Base-by-base conservation (phyloP, 1,140 invertebrate genomes). In the Diorhabda carinulata region DNA sequence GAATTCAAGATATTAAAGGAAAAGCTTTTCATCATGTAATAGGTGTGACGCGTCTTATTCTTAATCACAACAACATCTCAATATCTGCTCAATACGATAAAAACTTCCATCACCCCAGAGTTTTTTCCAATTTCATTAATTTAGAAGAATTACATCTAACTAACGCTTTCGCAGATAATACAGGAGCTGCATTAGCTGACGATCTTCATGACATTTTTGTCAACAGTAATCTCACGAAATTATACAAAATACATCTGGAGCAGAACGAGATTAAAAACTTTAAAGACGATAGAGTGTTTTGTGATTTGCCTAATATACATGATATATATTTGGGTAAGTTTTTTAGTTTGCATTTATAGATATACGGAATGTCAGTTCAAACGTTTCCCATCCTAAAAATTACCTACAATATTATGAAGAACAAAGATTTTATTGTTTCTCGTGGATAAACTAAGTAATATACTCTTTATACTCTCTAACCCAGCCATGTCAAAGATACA, bases 111-210 rank as follows among this genome's bases (percentile, higher is more conserved):
- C 91, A 92, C 82, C 90, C 90, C 0, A 82, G 91, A 64, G 83
- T 94, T 3, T 92, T 94, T 76, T 92, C 90, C 2, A 93, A 92
- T 80, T 92, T 94, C 79, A 80, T 86, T 2, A 90, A 90, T 64
- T 80, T 94, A 3, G 77, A 87, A 64, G 89, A 91, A 72, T 80
- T 93, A 2, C 90, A 93, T 79, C 81, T 93, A 52, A 92, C 90
- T 3, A 87, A 91, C 75, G 90, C 92, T 2, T 94, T 94, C 77
- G 87, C 88, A 65, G 88, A 91, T 75, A 87, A 88, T 56, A 84
- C 84, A 3, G 86, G 87, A 43, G 85, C 83, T 41, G 84, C 86
- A 64, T 77, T 90, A 58, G 87, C 88, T 56, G 82, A 86, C 65
- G 87, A 89, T 74, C 81, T 93, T 43, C 88, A 90, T 72, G 86